phyloP scores from a whole-genome alignment of 2,113 vertebrate genomes.

The Tragulus kanchil region DNA sequence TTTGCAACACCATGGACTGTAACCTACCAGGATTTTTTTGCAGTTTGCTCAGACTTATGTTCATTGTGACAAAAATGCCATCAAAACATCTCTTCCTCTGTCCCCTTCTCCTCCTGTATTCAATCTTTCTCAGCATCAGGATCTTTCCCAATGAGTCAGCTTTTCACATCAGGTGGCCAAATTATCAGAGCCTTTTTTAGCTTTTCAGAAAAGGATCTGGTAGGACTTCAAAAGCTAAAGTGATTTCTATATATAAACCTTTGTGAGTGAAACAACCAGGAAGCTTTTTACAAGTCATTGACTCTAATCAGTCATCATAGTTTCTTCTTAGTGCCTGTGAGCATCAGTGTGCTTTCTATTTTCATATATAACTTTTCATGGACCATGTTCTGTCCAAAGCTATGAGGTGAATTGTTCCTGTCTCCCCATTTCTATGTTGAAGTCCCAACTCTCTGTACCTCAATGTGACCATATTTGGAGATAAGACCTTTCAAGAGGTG shows the following conservation, averaged over 20 bases:
- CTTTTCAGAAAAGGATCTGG: background rate
- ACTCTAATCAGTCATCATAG: background rate
- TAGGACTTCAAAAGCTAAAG: background rate
- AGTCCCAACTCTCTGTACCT: background rate
- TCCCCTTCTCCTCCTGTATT: background rate
- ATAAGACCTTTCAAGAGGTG: background rate
- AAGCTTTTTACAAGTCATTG: background rate
- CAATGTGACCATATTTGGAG: background rate
- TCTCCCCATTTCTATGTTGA: background rate
- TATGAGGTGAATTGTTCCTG: background rate
- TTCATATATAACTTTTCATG: background rate
- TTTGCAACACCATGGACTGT: too few species aligned
- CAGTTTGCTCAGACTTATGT: too few species aligned
- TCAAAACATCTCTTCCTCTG: too few species aligned
- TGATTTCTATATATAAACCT: background rate
- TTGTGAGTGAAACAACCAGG: background rate
- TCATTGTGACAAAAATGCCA: too few species aligned
- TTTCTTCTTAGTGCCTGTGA: background rate
- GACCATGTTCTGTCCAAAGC: accelerated
- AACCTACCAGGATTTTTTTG: too few species aligned
- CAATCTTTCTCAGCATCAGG: background rate
- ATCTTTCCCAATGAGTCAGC: background rate
- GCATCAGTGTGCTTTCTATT: background rate
- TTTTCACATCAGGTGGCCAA: background rate
- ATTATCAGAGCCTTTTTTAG: background rate